Evolutionary conservation across 2,888 invertebrate genomes (phyloP).

Genomic region (Latrodectus hesperus): DNA sequence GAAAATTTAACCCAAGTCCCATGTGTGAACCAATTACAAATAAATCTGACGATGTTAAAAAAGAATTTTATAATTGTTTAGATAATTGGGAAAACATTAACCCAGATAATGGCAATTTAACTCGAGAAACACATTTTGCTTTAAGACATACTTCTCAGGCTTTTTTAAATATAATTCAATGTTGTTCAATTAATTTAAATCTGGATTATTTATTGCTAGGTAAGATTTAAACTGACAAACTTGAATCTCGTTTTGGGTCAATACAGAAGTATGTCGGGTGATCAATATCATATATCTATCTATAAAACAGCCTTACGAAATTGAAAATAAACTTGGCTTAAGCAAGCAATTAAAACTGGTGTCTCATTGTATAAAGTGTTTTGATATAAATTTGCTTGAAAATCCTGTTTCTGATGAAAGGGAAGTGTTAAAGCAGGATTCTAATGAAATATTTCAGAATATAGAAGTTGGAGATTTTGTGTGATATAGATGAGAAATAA

Average conservation of each 20-base stretch:
- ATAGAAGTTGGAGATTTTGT: not conserved
- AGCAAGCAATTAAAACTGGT: not conserved
- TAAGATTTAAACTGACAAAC: slow-evolving; percentile 8
- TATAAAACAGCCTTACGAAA: not conserved
- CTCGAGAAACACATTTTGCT: slow-evolving; percentile 13
- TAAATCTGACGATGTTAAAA: not conserved
- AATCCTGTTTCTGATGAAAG: not conserved
- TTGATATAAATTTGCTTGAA: not conserved
- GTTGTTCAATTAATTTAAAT: not conserved
- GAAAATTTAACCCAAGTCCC: not conserved
- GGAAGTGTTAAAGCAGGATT: not conserved
- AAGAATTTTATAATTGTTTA: slow-evolving; percentile 4
- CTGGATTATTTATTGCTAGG: not conserved
- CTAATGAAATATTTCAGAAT: not conserved
- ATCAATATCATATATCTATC: not conserved
- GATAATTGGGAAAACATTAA: slow-evolving; percentile 1
- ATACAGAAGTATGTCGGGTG: slow-evolving; percentile 23
- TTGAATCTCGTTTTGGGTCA: slow-evolving; percentile 18
- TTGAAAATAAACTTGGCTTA: not conserved
- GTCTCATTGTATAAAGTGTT: not conserved
- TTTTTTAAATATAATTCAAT: slow-evolving; percentile 7
- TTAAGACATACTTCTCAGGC: slow-evolving; percentile 8
- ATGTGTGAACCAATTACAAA: slow-evolving; percentile 4
- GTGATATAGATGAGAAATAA: not conserved
- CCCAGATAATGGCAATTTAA: slow-evolving; percentile 8